These are phyloP conservation scores for Ceraclea dissimilis DNA, from an alignment of 2,888 invertebrate species.

Conservation along the genomic window DNA sequence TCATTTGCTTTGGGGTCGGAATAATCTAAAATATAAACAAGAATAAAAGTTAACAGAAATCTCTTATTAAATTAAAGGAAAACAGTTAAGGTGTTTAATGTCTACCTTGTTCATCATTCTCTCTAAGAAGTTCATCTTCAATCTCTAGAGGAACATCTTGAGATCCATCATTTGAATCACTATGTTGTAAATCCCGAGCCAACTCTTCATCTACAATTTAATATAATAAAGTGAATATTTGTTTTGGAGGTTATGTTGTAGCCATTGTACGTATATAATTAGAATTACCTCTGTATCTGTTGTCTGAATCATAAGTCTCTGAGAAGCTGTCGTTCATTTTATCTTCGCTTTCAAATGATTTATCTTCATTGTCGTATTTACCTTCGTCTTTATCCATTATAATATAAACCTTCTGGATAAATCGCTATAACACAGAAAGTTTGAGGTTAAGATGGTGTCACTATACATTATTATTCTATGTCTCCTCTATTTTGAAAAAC, in stretches of 20 bases:
- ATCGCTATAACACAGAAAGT: too few relatives aligned
- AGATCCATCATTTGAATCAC: conserved; percentile 45
- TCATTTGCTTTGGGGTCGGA: neutral
- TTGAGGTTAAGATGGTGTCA: too few relatives aligned
- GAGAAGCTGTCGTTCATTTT: conserved; percentile 17
- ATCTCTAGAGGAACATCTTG: conserved; percentile 45
- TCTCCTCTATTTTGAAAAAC: too few relatives aligned
- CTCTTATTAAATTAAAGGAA: neutral
- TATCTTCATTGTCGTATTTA: conserved; percentile 3
- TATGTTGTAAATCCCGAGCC: conserved; percentile 43
- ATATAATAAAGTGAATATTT: too few relatives aligned
- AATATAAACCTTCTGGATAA: neutral
- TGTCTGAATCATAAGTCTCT: conserved; percentile 29
- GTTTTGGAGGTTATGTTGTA: neutral
- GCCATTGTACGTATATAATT: too few relatives aligned
- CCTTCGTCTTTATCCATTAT: neutral
- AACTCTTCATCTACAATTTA: conserved; percentile 38
- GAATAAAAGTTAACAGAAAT: neutral
- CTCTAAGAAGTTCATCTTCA: conserved; percentile 45
- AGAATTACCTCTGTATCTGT: conserved; percentile 37
- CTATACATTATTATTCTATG: too few relatives aligned
- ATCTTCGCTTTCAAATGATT: conserved; percentile 9
- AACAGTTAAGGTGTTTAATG: too few relatives aligned
- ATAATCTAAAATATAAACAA: neutral
- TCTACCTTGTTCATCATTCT: conserved; percentile 31